Evolutionary conservation across 2,888 invertebrate species (phyloP), one percentile per base, ranked within the genome.

Genomic region (Cinara cedri): DNA sequence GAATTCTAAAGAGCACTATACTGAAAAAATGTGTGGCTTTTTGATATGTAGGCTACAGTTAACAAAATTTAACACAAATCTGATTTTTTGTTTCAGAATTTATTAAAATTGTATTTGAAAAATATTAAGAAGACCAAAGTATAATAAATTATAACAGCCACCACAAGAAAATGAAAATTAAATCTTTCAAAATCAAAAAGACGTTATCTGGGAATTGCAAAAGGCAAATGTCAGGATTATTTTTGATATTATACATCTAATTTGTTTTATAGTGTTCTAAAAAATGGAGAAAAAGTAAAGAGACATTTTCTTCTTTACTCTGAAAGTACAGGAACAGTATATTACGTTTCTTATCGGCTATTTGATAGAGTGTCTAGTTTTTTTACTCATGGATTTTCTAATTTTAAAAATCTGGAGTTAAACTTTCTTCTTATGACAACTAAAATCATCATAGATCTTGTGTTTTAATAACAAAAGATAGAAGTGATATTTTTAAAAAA

Each of bases 151-250:
- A 21, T 57, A 24, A 24, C 0, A 26, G 60, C 16, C 60, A n/a
- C n/a, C 16, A 26, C 60, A 60, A 60, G 60, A 60, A 60, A 60
- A 26, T 60, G 16, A 65, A 62, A 55, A 55, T 55, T 42, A 16
- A 42, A 34, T n/a, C n/a, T 62, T 62, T 62, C 62, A 62, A 42
- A 34, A 62, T 62, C 26, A 62, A 62, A 34, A 62, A 34, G 62
- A 34, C 42, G 42, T 62, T 55, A 21, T 21, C 55, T 4, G 55
- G 55, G 55, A 3, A 62, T 62, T n/a, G 42, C n/a, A 8, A 26
- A n/a, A 62, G 42, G 42, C 26, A 62, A 34, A 34, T n/a, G 16
- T n/a, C 42, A 62, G 34, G 62, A 62, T n/a, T 62, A 62, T 34
- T 62, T 34, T 62, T 21, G 55, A 55, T 55, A 24, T 1, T 55